Evolutionary conservation across 2,888 invertebrate species (phyloP).

Genomic region (Meteorus colon): DNA sequence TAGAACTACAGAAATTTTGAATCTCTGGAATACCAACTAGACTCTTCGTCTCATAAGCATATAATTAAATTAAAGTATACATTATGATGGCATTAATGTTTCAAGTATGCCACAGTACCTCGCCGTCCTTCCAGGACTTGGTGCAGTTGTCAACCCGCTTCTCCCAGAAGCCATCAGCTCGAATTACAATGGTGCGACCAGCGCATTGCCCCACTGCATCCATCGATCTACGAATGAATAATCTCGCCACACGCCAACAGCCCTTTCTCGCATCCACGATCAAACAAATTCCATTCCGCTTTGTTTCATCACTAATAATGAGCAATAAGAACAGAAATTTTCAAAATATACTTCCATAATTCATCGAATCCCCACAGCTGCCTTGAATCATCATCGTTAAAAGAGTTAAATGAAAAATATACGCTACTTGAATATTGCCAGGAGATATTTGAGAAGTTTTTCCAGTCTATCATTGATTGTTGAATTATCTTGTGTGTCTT

Average conservation of each 20-base stretch:
- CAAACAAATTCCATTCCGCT: conserved; percentile 76
- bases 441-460: conserved; percentile 74
- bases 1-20: conserved; percentile 36
- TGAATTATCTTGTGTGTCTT: conserved; percentile 75
- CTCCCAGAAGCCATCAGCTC: conserved; percentile 85
- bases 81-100: not conserved
- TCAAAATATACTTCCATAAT: not conserved
- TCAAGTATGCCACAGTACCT: conserved; percentile 71
- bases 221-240: conserved; percentile 77
- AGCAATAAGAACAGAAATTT: not conserved
- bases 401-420: conserved; percentile 7
- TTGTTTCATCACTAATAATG: conserved; percentile 73
- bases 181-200: conserved; percentile 78
- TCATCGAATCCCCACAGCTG: not conserved
- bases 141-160: conserved; percentile 84
- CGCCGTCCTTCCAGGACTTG: conserved; percentile 77
- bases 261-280: conserved; percentile 80
- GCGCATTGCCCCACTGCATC: conserved; percentile 74
- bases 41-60: conserved; percentile 3
- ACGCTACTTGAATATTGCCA: conserved; percentile 76
- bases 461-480: conserved; percentile 67
- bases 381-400: not conserved
- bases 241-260: conserved; percentile 78
- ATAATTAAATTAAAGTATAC: conserved; percentile 1
- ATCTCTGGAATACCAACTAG: conserved; percentile 10